Percentiles rank a stretch among this genome's conserved stretches.
These are phyloP conservation scores for Lycorma delicatula DNA, from an alignment of 1,140 invertebrate species.

Conservation along the genomic window DNA sequence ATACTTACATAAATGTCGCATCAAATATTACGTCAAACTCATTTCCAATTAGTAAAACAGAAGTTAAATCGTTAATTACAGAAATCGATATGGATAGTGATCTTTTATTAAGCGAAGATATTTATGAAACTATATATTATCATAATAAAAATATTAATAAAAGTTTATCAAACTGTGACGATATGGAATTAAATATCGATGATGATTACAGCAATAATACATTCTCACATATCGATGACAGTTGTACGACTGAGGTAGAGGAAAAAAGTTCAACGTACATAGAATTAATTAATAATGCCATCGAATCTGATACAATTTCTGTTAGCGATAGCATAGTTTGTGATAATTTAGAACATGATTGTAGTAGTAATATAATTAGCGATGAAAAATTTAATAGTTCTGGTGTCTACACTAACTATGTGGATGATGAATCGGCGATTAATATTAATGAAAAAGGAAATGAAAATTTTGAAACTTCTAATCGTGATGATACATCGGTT, in stretches of 20 bases:
- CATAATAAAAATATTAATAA: constrained; percentile 10
- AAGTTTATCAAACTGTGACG: background rate
- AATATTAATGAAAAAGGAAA: constrained; percentile 6
- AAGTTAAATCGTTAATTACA: background rate
- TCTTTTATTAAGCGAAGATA: constrained; percentile 11
- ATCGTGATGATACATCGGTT: constrained; percentile 1
- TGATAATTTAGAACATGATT: background rate
- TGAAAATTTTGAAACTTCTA: constrained; percentile 2
- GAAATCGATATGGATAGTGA: constrained; percentile 11
- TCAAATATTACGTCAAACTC: background rate
- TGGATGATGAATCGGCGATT: background rate
- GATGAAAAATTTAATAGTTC: too few species aligned
- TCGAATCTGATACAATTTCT: background rate
- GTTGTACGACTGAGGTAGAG: background rate
- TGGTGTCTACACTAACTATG: too few species aligned
- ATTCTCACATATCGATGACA: too few species aligned
- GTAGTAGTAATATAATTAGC: too few species aligned
- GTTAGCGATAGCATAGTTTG: background rate
- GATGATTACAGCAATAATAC: too few species aligned
- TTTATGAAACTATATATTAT: constrained; percentile 17
- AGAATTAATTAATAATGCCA: background rate
- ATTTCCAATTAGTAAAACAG: background rate
- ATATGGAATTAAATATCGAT: background rate
- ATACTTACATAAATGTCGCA: background rate
- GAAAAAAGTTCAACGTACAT: background rate